Base-by-base conservation (phyloP, 2,797 vertebrate species). In the Denticeps clupeoides region DNA sequence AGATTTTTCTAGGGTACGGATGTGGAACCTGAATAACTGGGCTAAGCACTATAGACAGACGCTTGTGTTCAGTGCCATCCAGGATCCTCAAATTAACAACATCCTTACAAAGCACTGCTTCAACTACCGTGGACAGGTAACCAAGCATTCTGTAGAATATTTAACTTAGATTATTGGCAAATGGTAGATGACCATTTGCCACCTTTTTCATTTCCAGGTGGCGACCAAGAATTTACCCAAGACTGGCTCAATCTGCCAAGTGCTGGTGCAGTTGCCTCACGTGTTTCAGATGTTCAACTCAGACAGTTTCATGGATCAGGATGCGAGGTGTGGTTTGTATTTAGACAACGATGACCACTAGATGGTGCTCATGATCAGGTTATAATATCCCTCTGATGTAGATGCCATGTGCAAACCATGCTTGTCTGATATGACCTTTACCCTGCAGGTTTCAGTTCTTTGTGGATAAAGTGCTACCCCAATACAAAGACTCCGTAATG, bases 401-500 rank as follows among this genome's bases (percentile, higher is more conserved):
- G 4, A 27, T 2, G 32, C 7, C 21, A 3, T 1, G 21, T 21
- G 2, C 37, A 4, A 53, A 13, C 3, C 4, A 6, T 1, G 2
- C 2, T 21, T n/a, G 9, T n/a, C 21, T 22, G 13, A 13, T 21
- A 13, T 15, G 10, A 4, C 55, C 49, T 37, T 66, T 46, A 49
- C 44, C 35, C 40, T 37, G 1, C 43, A 99, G 94, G 77, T 98
- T 99, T 72, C 75, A 81, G 63, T 93, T 90, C 65, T 98, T 99
- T 44, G 41, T 86, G 3, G 70, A 89, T 53, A 91, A 89, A 69
- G 82, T 99, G 32, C 68, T 99, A 60, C 89, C 93, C 0, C 93
- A 98, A 74, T 98, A 93, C 73, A 84, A 80, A 0, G 91, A 99
- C 29, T 91, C 94, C 0, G 77, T 94, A 38, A 97, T 99, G 93